Conservation (phyloP, 1,140 invertebrate species). For the Leptinotarsa undecemlineata region DNA sequence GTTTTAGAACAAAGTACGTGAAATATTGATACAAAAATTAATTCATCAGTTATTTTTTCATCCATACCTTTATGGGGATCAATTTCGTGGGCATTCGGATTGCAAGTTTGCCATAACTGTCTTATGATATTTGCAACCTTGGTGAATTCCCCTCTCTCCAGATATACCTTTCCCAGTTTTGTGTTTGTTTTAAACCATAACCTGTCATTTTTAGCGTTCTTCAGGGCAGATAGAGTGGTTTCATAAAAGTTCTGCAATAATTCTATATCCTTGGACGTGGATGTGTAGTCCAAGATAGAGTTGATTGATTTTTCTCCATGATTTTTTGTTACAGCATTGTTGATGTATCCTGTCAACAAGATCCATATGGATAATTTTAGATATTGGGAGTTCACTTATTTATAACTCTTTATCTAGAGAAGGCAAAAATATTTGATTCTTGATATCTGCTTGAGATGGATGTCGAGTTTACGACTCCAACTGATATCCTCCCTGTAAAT, state of each 20-base stretch:
- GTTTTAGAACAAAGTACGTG: background rate
- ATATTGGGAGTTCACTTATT: no score
- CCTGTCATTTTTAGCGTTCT: constrained; percentile 97
- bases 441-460: no score
- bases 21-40: no score
- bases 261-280: constrained; percentile 97
- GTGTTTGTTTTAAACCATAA: constrained; percentile 99
- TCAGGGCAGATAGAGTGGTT: constrained; percentile 94
- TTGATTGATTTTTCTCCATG: constrained; percentile 99
- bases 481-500: no score
- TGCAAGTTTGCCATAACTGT: constrained; percentile 94
- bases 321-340: constrained; percentile 97
- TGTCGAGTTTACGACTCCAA: no score
- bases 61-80: constrained; percentile 91
- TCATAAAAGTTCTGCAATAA: constrained; percentile 99
- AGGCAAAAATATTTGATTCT: no score
- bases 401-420: no score
- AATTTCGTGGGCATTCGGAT: constrained; percentile 97
- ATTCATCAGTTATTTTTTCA: no score
- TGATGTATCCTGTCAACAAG: constrained; percentile 73
- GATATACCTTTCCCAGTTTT: constrained; percentile 98
- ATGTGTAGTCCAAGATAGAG: constrained; percentile 98
- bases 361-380: no score
- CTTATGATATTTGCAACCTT: constrained; percentile 94
- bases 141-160: constrained; percentile 90